These are phyloP conservation scores for Apus apus DNA, from an alignment of 2,113 vertebrate species.

Conservation along the genomic window DNA sequence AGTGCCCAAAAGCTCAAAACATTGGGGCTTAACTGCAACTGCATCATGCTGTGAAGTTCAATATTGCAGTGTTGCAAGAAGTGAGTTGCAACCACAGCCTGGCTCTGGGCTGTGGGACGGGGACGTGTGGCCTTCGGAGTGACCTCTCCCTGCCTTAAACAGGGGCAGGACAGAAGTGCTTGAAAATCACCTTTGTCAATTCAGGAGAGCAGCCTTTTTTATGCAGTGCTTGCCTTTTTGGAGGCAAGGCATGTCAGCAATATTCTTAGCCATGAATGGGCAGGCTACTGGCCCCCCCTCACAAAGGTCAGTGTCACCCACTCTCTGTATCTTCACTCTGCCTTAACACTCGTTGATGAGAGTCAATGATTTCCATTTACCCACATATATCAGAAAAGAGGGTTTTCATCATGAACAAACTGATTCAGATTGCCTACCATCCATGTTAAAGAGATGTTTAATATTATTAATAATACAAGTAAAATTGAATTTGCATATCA, in stretches of 20 bases:
- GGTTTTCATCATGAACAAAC: neutral
- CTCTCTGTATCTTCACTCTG: neutral
- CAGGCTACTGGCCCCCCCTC: neutral
- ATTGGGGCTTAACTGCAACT: neutral
- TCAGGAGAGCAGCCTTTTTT: neutral
- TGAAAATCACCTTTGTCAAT: neutral
- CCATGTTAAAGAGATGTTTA: neutral
- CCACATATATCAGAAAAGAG: neutral
- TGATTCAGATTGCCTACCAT: neutral
- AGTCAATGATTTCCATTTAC: neutral
- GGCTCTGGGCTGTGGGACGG: neutral
- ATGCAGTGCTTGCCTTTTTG: neutral
- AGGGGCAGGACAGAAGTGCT: neutral
- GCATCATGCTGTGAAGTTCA: neutral
- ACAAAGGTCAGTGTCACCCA: neutral
- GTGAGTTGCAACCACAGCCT: neutral
- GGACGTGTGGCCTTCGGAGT: neutral
- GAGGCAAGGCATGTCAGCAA: neutral
- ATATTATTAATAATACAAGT: neutral
- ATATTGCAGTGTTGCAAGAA: neutral
- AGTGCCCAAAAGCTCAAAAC: neutral
- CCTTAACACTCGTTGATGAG: neutral
- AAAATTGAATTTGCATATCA: conserved; percentile 55
- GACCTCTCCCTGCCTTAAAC: neutral
- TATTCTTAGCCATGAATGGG: neutral